Percentiles rank a stretch among this genome's conserved stretches.
phyloP scores from a whole-genome alignment of 2,888 invertebrate species.

The Trichacis sp. region DNA sequence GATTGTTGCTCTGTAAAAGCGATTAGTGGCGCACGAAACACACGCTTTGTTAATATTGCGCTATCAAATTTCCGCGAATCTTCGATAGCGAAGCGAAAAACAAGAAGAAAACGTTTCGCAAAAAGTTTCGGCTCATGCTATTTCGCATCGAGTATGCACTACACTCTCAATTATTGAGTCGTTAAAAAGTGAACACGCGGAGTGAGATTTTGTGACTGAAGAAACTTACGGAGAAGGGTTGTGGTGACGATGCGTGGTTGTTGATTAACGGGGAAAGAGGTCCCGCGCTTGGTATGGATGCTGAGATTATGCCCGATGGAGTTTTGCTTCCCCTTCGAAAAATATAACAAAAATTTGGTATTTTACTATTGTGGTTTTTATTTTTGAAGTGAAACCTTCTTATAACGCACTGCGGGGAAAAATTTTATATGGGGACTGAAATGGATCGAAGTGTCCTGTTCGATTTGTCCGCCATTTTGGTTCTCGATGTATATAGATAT shows the following conservation, averaged over 20 bases:
- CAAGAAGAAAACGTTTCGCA: background rate
- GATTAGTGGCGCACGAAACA: conserved; percentile 61
- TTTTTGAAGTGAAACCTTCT: too few relatives aligned
- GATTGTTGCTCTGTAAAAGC: conserved; percentile 63
- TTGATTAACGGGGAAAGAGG: conserved; percentile 76
- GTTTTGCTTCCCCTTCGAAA: conserved; percentile 76
- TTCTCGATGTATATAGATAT: too few relatives aligned
- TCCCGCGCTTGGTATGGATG: conserved; percentile 73
- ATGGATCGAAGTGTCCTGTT: too few relatives aligned
- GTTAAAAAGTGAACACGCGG: background rate
- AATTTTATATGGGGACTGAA: too few relatives aligned
- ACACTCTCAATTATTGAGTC: background rate
- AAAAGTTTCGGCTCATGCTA: background rate
- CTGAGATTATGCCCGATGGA: conserved; percentile 81
- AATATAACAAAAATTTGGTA: too few relatives aligned
- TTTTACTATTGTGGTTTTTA: too few relatives aligned
- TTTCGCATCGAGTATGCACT: background rate
- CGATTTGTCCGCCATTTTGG: too few relatives aligned
- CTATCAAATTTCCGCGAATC: conserved; percentile 16
- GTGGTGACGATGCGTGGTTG: conserved; percentile 73
- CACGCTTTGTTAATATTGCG: conserved; percentile 45
- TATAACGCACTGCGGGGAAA: too few relatives aligned
- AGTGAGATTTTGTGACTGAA: too few relatives aligned
- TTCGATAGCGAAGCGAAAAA: conserved; percentile 33
- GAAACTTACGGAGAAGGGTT: conserved; percentile 77